Evolutionary conservation across 2,888 invertebrate species (phyloP).

Genomic region (Harpagoxenus sublaevis): DNA sequence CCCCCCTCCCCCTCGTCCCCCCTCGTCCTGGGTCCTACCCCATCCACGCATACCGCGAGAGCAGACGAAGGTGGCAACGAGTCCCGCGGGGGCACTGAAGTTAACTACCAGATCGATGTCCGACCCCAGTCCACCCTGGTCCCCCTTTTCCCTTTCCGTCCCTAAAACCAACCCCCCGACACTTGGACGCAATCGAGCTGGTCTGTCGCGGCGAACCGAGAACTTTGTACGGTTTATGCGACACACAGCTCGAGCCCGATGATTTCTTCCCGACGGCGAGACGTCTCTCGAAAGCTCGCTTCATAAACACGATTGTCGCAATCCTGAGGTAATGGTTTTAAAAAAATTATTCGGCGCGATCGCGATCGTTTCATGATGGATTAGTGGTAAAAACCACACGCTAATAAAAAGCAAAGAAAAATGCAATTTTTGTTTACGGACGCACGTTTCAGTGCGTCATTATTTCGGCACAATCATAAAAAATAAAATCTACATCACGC

Average conservation of each 20-base stretch:
- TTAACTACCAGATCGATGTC: slow-evolving; percentile 86
- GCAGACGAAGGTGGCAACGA: slow-evolving; percentile 82
- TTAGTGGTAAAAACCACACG: background rate
- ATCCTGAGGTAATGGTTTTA: slow-evolving; percentile 4
- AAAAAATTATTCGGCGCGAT: background rate
- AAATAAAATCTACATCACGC: background rate
- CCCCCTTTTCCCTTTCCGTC: slow-evolving; percentile 37
- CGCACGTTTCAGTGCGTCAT: background rate
- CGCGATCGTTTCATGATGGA: background rate
- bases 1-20: background rate
- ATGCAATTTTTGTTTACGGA: background rate
- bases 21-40: slow-evolving; percentile 5
- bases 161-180: slow-evolving; percentile 63
- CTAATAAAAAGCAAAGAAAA: background rate
- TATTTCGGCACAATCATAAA: too few relatives aligned
- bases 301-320: slow-evolving; percentile 50
- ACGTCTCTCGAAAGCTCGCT: slow-evolving; percentile 12
- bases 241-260: slow-evolving; percentile 37
- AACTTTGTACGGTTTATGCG: slow-evolving; percentile 59
- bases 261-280: slow-evolving; percentile 56
- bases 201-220: slow-evolving; percentile 42
- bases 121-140: slow-evolving; percentile 73
- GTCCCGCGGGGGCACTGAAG: slow-evolving; percentile 84
- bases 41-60: slow-evolving; percentile 44
- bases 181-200: slow-evolving; percentile 64